phyloP scores from a whole-genome alignment of 2,113 vertebrate species.

The Lycocorax pyrrhopterus region DNA sequence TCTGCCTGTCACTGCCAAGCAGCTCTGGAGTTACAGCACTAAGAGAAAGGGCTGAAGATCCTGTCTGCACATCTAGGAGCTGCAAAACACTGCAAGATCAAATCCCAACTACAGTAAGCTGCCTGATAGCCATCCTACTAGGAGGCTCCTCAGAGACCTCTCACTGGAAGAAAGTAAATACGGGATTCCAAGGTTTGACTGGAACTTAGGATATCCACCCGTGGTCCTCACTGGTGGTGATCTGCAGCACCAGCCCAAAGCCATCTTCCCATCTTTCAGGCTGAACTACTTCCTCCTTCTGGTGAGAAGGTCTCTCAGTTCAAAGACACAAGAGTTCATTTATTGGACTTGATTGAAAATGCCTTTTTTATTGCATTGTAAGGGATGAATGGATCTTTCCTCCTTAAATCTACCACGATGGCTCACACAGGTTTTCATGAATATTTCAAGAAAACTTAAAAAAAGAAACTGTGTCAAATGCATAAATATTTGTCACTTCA shows the following conservation, averaged over 20 bases:
- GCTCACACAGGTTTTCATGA: background rate
- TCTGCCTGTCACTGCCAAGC: background rate
- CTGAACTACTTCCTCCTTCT: background rate
- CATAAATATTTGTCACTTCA: background rate
- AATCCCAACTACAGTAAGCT: background rate
- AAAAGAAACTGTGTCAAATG: background rate
- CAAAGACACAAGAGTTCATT: background rate
- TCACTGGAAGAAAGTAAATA: background rate
- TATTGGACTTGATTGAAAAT: background rate
- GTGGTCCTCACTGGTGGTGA: background rate
- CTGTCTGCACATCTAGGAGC: background rate
- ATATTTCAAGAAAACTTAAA: background rate
- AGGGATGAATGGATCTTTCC: background rate
- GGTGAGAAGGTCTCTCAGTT: background rate
- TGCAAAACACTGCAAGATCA: background rate
- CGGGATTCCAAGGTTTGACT: background rate
- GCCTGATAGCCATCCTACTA: background rate
- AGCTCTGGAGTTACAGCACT: background rate
- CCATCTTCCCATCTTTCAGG: background rate
- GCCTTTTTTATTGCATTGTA: background rate
- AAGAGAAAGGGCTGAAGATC: background rate
- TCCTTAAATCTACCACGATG: background rate
- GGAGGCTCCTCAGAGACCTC: background rate
- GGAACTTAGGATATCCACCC: background rate
- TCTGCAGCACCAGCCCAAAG: background rate